Percentiles rank a stretch among this genome's conserved stretches.
Evolutionary conservation across 2,888 invertebrate genomes (phyloP).

Genomic region (Drosophila anomalata): DNA sequence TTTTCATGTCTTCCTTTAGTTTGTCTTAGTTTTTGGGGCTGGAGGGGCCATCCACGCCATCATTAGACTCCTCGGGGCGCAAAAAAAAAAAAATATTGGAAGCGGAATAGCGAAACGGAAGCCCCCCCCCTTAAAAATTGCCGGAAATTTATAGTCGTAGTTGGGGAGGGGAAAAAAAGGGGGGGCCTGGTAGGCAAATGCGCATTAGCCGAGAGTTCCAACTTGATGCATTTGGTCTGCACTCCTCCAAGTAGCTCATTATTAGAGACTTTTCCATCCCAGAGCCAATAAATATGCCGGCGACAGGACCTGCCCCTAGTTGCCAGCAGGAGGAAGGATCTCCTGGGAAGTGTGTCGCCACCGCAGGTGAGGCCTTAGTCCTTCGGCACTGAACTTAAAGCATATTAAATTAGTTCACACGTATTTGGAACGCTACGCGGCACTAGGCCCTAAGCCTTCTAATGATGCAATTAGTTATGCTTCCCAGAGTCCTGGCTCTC

Average conservation of each 20-base stretch:
- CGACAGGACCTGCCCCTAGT: slow-evolving; percentile 24
- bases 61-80: slow-evolving; percentile 50
- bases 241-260: slow-evolving; percentile 67
- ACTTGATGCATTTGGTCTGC: slow-evolving; percentile 32
- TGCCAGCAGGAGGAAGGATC: not conserved
- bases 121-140: slow-evolving; percentile 20
- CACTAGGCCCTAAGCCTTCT: not conserved
- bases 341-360: slow-evolving; percentile 4
- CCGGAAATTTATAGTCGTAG: slow-evolving; percentile 69
- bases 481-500: not conserved
- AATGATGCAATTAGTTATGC: not conserved
- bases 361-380: slow-evolving; percentile 14
- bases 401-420: slow-evolving; percentile 4
- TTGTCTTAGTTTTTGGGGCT: slow-evolving; percentile 63
- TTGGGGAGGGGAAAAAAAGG: not conserved
- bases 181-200: slow-evolving; percentile 56
- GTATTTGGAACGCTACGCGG: not conserved
- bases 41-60: slow-evolving; percentile 33
- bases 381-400: not conserved
- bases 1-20: slow-evolving; percentile 80
- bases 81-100: too few species aligned
- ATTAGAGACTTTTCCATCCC: slow-evolving; percentile 42
- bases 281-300: slow-evolving; percentile 27
- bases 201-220: slow-evolving; percentile 57
- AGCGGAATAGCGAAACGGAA: too few species aligned